phyloP scores from a whole-genome alignment of 1,140 invertebrate genomes.

The Stegodyphus mimosarum region DNA sequence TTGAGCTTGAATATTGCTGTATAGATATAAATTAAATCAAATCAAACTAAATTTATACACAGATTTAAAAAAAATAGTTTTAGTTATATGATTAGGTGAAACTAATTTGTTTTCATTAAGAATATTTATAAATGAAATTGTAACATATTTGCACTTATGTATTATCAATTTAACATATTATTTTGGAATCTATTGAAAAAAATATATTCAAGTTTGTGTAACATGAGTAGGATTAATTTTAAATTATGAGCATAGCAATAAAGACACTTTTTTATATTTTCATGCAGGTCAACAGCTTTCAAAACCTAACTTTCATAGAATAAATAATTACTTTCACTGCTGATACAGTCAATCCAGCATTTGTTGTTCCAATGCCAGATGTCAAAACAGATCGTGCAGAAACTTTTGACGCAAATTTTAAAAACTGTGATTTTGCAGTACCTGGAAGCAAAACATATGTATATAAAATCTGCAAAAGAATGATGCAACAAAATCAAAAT shows the following conservation, averaged over 20 bases:
- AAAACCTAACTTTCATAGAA: neutral
- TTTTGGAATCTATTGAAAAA: neutral
- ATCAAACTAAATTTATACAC: no score
- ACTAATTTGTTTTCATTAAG: no score
- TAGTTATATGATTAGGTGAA: no score
- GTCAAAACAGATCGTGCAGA: constrained; percentile 84
- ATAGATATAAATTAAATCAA: no score
- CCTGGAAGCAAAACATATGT: constrained; percentile 65
- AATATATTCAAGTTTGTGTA: neutral
- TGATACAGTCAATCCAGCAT: constrained; percentile 88
- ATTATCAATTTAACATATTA: no score
- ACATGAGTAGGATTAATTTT: neutral
- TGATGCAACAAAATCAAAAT: no score
- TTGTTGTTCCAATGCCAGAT: constrained; percentile 85
- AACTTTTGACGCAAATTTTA: constrained; percentile 81
- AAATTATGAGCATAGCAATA: neutral
- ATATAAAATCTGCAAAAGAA: no score
- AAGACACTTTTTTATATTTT: neutral
- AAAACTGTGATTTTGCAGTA: constrained; percentile 88
- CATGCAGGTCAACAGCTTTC: no score
- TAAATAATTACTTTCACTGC: constrained; percentile 77
- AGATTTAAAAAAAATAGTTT: no score
- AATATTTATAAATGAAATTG: no score
- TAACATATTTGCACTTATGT: no score
- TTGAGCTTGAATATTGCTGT: no score